Conservation (phyloP, 2,888 invertebrate genomes). For the Anorthoa munda region DNA sequence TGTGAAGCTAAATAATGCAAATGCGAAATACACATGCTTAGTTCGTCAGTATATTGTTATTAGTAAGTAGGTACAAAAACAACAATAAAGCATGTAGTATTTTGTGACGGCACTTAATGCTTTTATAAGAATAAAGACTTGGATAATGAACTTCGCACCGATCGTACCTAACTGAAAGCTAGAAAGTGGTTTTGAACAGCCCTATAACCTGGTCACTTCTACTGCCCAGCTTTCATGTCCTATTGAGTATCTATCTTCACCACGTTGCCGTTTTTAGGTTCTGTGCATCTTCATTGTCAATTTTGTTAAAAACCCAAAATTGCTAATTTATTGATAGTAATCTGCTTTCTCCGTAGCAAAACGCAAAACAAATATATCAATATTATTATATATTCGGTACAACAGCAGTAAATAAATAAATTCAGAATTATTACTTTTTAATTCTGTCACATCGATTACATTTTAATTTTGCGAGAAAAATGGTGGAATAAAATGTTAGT, state of each 20-base stretch:
- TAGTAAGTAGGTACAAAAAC: neutral
- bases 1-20: conserved; percentile 51
- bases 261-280: neutral
- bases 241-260: conserved; percentile 22
- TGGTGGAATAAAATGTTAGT: conserved; percentile 27
- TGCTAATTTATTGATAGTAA: too few species aligned
- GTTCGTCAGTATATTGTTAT: conserved; percentile 8
- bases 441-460: conserved; percentile 30
- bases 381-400: conserved; percentile 29
- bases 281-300: neutral
- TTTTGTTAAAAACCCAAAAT: neutral
- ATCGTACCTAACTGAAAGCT: conserved; percentile 24
- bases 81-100: conserved; percentile 14
- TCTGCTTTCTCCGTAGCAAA: conserved; percentile 46
- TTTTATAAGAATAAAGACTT: neutral
- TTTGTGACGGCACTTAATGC: neutral
- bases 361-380: conserved; percentile 34
- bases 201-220: conserved; percentile 38
- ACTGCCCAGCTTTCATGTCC: conserved; percentile 34
- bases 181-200: conserved; percentile 42
- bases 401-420: conserved; percentile 24
- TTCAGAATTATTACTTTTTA: conserved; percentile 16
- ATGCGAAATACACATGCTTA: conserved; percentile 32
- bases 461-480: conserved; percentile 39
- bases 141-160: conserved; percentile 10